Percentiles rank a stretch among this genome's conserved stretches.
Conservation (phyloP, 2,797 vertebrate genomes). For the Lithobates pipiens region DNA sequence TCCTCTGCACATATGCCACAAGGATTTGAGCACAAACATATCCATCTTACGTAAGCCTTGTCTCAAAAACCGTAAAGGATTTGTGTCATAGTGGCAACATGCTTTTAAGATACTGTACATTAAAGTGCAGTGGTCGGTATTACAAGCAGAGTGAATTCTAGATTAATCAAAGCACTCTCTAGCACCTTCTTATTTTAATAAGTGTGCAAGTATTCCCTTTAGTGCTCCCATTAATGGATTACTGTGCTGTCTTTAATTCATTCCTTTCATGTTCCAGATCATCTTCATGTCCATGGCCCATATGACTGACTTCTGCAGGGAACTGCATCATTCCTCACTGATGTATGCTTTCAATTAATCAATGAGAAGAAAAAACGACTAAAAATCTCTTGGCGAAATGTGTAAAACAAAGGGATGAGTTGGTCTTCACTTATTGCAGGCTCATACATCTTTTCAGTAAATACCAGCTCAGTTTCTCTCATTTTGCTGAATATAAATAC, state of each 20-base stretch:
- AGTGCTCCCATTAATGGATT: conserved; percentile 61
- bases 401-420: not conserved
- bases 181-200: conserved; percentile 60
- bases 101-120: conserved; percentile 52
- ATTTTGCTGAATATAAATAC: not conserved
- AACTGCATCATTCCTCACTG: conserved; percentile 30
- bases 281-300: conserved; percentile 26
- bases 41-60: conserved; percentile 24
- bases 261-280: conserved; percentile 55
- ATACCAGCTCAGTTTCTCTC: not conserved
- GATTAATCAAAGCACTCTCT: conserved; percentile 60
- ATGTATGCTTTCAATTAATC: conserved; percentile 33
- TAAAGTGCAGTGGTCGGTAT: conserved; percentile 55
- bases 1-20: not conserved
- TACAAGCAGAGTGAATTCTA: conserved; percentile 35
- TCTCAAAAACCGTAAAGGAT: conserved; percentile 30
- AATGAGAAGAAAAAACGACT: conserved; percentile 3
- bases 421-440: not conserved
- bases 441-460: not conserved
- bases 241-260: conserved; percentile 52
- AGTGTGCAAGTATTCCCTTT: conserved; percentile 56
- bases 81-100: conserved; percentile 55
- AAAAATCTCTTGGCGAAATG: not conserved
- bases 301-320: not conserved
- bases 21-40: not conserved